These are phyloP conservation scores for Diorhabda elongata DNA, from an alignment of 1,140 invertebrate species.

Conservation along the genomic window DNA sequence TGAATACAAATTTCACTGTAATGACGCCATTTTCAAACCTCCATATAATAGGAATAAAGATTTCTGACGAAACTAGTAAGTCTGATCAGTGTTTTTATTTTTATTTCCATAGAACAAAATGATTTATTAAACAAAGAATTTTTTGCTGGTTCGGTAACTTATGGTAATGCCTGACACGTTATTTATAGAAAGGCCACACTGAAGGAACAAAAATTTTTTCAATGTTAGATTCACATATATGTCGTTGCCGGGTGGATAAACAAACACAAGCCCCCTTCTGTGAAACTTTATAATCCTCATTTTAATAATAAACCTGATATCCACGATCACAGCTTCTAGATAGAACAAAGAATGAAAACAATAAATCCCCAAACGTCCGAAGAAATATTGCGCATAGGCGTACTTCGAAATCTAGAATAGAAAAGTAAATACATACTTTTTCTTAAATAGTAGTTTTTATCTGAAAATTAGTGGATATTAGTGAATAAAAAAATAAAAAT, in stretches of 20 bases:
- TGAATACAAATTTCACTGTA: no score
- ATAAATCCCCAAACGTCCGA: constrained; percentile 15
- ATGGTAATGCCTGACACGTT: constrained; percentile 7
- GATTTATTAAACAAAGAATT: no score
- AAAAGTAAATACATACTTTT: no score
- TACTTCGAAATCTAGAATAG: neutral
- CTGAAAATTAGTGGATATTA: no score
- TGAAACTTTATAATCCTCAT: constrained; percentile 14
- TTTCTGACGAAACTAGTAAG: no score
- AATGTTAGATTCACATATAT: neutral
- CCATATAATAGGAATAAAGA: no score
- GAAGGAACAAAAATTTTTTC: constrained; percentile 12
- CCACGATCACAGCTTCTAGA: constrained; percentile 10
- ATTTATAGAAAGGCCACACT: constrained; percentile 15
- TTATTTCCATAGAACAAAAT: no score
- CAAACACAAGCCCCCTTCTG: constrained; percentile 14
- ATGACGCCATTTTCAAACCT: no score
- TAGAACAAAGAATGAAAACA: constrained; percentile 17
- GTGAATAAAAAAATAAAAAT: no score
- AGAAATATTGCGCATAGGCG: neutral
- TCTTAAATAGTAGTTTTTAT: no score
- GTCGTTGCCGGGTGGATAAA: constrained; percentile 8
- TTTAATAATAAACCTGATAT: constrained; percentile 15
- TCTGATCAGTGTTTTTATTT: no score
- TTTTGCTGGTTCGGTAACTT: no score